Percentiles rank a stretch among this genome's conserved stretches.
phyloP scores from a whole-genome alignment of 37 sponge, comb jelly and placozoan species.

The Dysidea cf. avara region DNA sequence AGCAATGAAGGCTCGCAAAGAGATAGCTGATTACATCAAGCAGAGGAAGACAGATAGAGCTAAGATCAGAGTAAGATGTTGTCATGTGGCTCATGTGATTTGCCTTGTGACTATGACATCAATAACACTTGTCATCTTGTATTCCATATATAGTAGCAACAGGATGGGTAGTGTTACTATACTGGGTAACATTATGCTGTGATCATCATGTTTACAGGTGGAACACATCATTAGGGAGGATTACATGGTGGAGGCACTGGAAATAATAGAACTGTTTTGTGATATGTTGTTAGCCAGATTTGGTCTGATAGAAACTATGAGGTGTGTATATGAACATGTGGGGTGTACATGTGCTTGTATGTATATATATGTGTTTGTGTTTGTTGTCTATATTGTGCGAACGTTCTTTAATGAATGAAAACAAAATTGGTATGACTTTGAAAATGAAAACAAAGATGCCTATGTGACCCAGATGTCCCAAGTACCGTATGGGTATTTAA shows the following conservation, averaged over 20 bases:
- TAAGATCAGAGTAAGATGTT: slow-evolving; percentile 78
- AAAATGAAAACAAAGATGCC: no score
- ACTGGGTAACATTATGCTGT: no score
- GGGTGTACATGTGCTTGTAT: neutral
- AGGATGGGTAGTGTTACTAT: neutral
- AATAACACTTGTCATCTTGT: neutral
- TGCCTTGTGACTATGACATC: neutral
- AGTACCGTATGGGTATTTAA: no score
- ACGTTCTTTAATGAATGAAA: no score
- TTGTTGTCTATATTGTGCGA: neutral
- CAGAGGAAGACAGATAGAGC: slow-evolving; percentile 88
- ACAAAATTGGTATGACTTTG: no score
- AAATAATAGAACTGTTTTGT: slow-evolving; percentile 95
- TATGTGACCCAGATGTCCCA: no score
- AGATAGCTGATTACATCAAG: slow-evolving; percentile 97
- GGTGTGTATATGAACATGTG: slow-evolving; percentile 24
- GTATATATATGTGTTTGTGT: neutral
- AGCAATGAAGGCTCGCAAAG: slow-evolving; percentile 97
- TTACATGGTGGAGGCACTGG: slow-evolving; percentile 98
- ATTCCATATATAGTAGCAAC: neutral
- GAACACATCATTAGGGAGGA: slow-evolving; percentile 99
- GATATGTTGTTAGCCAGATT: slow-evolving; percentile 98
- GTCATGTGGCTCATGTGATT: neutral
- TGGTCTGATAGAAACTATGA: slow-evolving; percentile 89
- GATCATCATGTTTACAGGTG: slow-evolving; percentile 57